Evolutionary conservation across 1,140 invertebrate species (phyloP).

Genomic region (Homarus americanus): DNA sequence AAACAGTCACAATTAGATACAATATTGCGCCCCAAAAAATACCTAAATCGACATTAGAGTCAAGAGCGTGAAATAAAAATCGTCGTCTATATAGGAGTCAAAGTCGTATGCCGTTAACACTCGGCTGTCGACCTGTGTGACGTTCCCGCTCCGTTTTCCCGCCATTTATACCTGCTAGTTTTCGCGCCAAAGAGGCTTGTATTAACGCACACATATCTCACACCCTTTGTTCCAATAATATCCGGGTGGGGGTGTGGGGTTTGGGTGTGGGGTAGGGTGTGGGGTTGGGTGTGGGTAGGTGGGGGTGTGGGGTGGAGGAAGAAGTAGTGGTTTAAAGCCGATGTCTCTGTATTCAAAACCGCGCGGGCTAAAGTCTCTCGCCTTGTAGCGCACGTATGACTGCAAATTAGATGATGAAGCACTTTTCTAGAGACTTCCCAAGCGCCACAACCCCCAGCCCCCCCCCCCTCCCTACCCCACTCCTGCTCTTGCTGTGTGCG

Average conservation of each 20-base stretch:
- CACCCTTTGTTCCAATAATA: not conserved
- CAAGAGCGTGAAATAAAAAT: not conserved
- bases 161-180: not conserved
- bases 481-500: not conserved
- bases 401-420: not conserved
- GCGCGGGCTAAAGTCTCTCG: not conserved
- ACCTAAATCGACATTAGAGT: not conserved
- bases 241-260: not conserved
- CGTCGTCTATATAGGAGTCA: not conserved
- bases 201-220: not conserved
- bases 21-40: not conserved
- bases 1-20: not conserved
- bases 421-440: not conserved
- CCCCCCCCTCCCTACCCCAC: not conserved
- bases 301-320: not conserved
- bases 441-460: too few species aligned
- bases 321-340: not conserved
- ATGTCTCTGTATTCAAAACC: not conserved
- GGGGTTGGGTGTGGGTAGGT: too few species aligned
- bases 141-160: not conserved
- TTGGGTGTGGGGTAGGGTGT: too few species aligned
- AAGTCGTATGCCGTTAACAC: not conserved
- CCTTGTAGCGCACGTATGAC: not conserved
- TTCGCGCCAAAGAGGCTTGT: not conserved
- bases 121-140: not conserved